Evolutionary conservation across 2,888 invertebrate species (phyloP).

Genomic region (Priocnemis perturbator): DNA sequence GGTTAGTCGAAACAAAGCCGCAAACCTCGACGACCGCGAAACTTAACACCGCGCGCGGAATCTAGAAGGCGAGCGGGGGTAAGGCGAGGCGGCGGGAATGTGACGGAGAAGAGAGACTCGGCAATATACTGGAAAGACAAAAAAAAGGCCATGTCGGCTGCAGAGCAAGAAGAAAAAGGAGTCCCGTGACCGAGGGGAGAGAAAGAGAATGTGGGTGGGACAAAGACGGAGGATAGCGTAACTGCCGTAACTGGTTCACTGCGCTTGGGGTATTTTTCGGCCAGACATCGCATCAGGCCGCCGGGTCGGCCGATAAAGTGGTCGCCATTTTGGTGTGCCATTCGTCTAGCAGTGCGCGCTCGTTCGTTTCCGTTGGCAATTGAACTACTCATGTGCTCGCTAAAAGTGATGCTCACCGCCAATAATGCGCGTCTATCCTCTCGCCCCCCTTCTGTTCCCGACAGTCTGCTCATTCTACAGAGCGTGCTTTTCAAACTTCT

Average conservation of each 20-base stretch:
- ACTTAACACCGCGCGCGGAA: slow-evolving; percentile 67
- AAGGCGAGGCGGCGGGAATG: slow-evolving; percentile 24
- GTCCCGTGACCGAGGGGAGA: slow-evolving; percentile 29
- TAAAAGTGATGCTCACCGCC: too few relatives aligned
- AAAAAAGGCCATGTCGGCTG: slow-evolving; percentile 6
- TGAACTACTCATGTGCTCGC: slow-evolving; percentile 1
- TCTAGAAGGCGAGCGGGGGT: slow-evolving; percentile 27
- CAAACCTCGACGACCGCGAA: slow-evolving; percentile 70
- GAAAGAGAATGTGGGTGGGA: slow-evolving; percentile 16
- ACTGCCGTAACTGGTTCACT: slow-evolving; percentile 49
- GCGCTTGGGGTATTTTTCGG: slow-evolving; percentile 48
- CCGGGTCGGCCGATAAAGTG: slow-evolving; percentile 45
- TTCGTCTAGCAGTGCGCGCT: slow-evolving; percentile 13
- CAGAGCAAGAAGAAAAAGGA: slow-evolving; percentile 33
- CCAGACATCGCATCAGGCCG: slow-evolving; percentile 39
- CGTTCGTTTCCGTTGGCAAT: slow-evolving; percentile 12
- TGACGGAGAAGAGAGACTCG: slow-evolving; percentile 28
- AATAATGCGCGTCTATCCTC: too few relatives aligned
- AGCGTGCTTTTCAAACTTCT: too few relatives aligned
- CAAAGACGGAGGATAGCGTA: slow-evolving; percentile 34
- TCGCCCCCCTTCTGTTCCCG: too few relatives aligned
- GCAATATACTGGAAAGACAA: slow-evolving; percentile 5
- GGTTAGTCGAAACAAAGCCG: slow-evolving; percentile 68
- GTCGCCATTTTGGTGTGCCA: slow-evolving; percentile 39
- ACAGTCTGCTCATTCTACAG: too few relatives aligned